Evolutionary conservation across 2,113 vertebrate genomes (phyloP).

Genomic region (Corythornis cristatus): DNA sequence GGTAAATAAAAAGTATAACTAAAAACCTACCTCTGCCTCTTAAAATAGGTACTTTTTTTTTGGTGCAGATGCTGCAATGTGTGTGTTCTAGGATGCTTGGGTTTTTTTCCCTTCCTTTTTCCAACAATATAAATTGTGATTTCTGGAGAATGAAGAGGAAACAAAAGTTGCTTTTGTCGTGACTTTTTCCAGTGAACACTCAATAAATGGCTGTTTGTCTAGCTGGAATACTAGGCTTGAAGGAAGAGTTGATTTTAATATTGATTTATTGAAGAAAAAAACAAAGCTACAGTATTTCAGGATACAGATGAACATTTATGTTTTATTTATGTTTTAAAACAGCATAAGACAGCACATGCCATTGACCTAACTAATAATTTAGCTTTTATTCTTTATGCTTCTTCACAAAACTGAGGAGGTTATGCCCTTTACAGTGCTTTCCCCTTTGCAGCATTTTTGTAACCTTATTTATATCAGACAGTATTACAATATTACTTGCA

Average conservation of each 20-base stretch:
- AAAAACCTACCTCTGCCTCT: neutral
- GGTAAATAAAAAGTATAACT: neutral
- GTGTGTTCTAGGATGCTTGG: neutral
- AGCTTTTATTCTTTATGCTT: neutral
- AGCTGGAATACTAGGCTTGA: neutral
- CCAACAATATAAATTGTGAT: neutral
- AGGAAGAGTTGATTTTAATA: neutral
- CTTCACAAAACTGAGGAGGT: neutral
- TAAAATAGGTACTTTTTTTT: neutral
- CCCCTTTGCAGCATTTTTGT: neutral
- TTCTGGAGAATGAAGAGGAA: conserved; percentile 15
- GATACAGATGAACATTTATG: neutral
- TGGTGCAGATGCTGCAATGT: neutral
- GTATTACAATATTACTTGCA: neutral
- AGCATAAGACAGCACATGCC: neutral
- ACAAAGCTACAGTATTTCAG: neutral
- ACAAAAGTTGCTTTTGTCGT: conserved; percentile 20
- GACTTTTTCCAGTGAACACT: neutral
- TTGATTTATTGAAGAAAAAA: neutral
- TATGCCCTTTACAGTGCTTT: neutral
- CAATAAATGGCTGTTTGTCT: neutral
- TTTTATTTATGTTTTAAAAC: neutral
- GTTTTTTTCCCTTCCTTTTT: conserved; percentile 43
- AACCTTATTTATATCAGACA: neutral
- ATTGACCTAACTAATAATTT: neutral